These are phyloP conservation scores for Pangasius sanitwongsei DNA, from an alignment of 2,797 vertebrate genomes.

Conservation along the genomic window DNA sequence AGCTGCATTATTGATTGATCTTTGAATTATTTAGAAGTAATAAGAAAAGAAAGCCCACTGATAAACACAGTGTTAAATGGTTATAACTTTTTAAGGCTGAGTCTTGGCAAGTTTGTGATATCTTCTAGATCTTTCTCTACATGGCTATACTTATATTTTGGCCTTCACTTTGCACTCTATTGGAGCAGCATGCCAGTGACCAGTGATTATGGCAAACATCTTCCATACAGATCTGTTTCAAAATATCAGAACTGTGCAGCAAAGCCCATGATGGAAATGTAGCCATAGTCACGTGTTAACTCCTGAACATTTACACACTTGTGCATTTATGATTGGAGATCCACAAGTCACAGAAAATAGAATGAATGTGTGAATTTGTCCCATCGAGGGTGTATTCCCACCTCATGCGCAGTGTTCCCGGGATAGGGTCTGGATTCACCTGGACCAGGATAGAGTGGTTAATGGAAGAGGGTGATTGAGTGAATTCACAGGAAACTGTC, in stretches of 20 bases:
- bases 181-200: neutral
- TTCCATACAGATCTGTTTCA: neutral
- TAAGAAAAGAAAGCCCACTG: slow-evolving; percentile 73
- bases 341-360: neutral
- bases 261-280: neutral
- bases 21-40: slow-evolving; percentile 74
- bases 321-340: neutral
- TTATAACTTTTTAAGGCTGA: slow-evolving; percentile 28
- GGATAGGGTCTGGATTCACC: neutral
- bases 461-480: neutral
- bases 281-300: neutral
- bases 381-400: neutral
- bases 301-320: neutral
- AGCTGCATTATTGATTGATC: slow-evolving; percentile 77
- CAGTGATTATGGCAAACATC: neutral
- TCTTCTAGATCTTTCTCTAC: neutral
- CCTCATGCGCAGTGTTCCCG: neutral
- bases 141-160: neutral
- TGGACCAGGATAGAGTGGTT: neutral
- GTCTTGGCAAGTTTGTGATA: neutral
- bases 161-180: neutral
- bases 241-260: neutral
- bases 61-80: slow-evolving; percentile 66
- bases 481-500: neutral
- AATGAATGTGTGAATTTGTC: neutral